Conservation (phyloP, 1,140 invertebrate species). For the Hyles euphorbiae region DNA sequence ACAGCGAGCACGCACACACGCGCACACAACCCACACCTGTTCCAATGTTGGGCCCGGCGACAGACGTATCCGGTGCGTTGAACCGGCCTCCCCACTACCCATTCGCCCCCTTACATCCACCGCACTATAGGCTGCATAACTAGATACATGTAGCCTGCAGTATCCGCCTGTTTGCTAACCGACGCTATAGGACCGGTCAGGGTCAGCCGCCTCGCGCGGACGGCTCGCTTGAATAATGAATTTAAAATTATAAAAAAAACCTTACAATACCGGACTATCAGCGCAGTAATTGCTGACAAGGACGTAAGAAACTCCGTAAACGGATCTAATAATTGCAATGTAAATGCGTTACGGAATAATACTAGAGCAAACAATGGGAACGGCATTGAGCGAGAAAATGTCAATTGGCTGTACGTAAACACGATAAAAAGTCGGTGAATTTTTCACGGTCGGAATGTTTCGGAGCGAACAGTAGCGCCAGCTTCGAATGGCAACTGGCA, state of each 20-base stretch:
- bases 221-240: conserved; percentile 20
- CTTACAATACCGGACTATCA: no score
- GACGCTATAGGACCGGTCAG: conserved; percentile 34
- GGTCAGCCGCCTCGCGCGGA: conserved; percentile 31
- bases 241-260: no score
- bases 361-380: no score
- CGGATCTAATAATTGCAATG: no score
- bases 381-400: no score
- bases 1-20: conserved; percentile 39
- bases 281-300: no score
- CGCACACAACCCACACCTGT: conserved; percentile 43
- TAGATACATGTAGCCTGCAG: conserved; percentile 18
- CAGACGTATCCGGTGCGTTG: conserved; percentile 68
- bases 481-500: background rate
- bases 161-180: conserved; percentile 30
- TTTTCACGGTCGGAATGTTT: conserved; percentile 59
- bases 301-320: no score
- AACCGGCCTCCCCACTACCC: conserved; percentile 42
- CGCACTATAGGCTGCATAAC: conserved; percentile 14
- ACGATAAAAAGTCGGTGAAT: conserved; percentile 2
- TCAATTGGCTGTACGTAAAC: background rate
- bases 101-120: conserved; percentile 13
- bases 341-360: no score
- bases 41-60: conserved; percentile 40
- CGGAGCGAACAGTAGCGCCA: conserved; percentile 18